These are phyloP conservation scores for Watsonalla binaria DNA, from an alignment of 2,888 invertebrate genomes.

Conservation along the genomic window DNA sequence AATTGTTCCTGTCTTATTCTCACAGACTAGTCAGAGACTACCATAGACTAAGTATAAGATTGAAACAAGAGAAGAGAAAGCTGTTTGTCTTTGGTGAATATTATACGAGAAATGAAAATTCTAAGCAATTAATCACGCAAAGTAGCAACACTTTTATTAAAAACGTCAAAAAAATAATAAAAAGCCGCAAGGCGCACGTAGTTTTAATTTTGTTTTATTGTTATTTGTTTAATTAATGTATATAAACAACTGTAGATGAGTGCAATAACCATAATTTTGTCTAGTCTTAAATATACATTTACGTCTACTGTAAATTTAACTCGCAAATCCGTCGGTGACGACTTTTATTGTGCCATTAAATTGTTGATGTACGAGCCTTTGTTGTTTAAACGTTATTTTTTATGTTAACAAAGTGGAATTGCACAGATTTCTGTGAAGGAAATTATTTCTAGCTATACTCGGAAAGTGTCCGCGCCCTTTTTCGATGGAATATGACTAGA, in stretches of 20 bases:
- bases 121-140: conserved; percentile 64
- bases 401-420: conserved; percentile 23
- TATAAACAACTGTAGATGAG: conserved; percentile 44
- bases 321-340: conserved; percentile 53
- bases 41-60: neutral
- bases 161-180: conserved; percentile 70
- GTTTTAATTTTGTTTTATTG: conserved; percentile 67
- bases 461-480: neutral
- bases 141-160: conserved; percentile 70
- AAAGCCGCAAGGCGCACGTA: conserved; percentile 67
- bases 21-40: no score
- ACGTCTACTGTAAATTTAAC: conserved; percentile 41
- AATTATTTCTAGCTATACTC: conserved; percentile 8
- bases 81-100: conserved; percentile 41
- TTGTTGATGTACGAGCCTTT: conserved; percentile 63
- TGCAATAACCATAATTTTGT: conserved; percentile 54
- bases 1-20: no score
- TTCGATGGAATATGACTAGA: neutral
- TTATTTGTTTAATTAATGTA: conserved; percentile 63
- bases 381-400: conserved; percentile 50
- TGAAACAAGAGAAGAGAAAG: conserved; percentile 3
- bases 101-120: conserved; percentile 46
- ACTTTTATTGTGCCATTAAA: conserved; percentile 67
- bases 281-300: conserved; percentile 54
- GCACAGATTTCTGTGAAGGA: conserved; percentile 20